Evolutionary conservation across 2,888 invertebrate species (phyloP).

Genomic region (Strigamia crassipes): DNA sequence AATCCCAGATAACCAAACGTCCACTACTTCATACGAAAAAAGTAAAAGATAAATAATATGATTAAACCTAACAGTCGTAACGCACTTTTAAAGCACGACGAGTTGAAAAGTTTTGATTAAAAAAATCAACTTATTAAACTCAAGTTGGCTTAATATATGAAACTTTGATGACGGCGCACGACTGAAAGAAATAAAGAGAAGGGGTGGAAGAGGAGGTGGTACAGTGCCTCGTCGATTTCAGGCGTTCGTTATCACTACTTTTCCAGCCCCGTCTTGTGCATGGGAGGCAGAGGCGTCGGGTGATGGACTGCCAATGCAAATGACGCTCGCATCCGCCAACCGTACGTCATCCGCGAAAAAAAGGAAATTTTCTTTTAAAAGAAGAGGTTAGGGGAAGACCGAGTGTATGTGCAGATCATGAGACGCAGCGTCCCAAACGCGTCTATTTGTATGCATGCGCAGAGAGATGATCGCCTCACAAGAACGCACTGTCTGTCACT

Average conservation of each 20-base stretch:
- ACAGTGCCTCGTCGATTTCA: constrained; percentile 25
- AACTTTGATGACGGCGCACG: constrained; percentile 28
- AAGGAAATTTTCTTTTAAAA: constrained; percentile 33
- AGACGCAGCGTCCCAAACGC: constrained; percentile 42
- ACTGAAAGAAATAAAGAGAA: constrained; percentile 35
- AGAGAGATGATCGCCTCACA: constrained; percentile 45
- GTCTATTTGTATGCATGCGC: constrained; percentile 47
- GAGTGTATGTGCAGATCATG: constrained; percentile 36
- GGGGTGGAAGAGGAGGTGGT: constrained; percentile 28
- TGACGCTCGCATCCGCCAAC: constrained; percentile 41
- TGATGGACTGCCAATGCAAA: constrained; percentile 48
- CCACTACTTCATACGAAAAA: neutral
- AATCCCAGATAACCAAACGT: constrained; percentile 29
- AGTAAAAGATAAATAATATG: neutral
- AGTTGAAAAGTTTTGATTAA: neutral
- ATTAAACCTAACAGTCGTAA: neutral
- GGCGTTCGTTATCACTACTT: constrained; percentile 44
- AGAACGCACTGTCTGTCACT: constrained; percentile 46
- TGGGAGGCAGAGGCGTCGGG: constrained; percentile 45
- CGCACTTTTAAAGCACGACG: neutral
- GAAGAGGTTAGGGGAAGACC: constrained; percentile 33
- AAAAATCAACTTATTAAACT: constrained; percentile 34
- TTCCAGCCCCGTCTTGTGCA: constrained; percentile 33
- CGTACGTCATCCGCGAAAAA: constrained; percentile 44
- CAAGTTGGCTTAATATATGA: constrained; percentile 30